Evolutionary conservation across 2,888 invertebrate genomes (phyloP).

Genomic region (Rotaria sp.): DNA sequence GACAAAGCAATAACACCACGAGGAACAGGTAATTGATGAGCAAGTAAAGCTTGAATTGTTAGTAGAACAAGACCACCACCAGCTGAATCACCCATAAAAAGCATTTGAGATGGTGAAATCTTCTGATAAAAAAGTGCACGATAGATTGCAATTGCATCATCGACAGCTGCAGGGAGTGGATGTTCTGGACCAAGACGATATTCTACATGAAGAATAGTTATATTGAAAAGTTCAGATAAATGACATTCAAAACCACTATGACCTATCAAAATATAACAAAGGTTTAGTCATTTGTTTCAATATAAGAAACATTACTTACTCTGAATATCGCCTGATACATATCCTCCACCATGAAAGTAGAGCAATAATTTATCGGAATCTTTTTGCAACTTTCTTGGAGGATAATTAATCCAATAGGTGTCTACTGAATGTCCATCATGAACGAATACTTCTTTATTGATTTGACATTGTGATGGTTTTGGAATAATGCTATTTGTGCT

Average conservation of each 20-base stretch:
- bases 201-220: conserved; percentile 25
- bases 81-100: background rate
- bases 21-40: background rate
- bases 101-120: conserved; percentile 12
- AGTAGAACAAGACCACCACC: conserved; percentile 3
- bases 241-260: conserved; percentile 17
- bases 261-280: background rate
- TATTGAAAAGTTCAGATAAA: background rate
- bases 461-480: conserved; percentile 1
- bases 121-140: background rate
- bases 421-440: background rate
- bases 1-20: conserved; percentile 23
- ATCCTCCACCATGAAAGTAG: conserved; percentile 6
- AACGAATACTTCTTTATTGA: background rate
- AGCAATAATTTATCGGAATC: background rate
- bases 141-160: background rate
- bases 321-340: background rate
- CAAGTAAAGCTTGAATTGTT: background rate
- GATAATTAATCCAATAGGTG: conserved; percentile 3
- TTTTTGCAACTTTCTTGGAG: background rate
- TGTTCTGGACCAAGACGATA: conserved; percentile 19
- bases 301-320: background rate
- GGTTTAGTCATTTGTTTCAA: background rate
- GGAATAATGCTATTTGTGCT: background rate
- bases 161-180: background rate